phyloP scores from a whole-genome alignment of 2,113 vertebrate genomes.

The Phoenicopterus ruber region DNA sequence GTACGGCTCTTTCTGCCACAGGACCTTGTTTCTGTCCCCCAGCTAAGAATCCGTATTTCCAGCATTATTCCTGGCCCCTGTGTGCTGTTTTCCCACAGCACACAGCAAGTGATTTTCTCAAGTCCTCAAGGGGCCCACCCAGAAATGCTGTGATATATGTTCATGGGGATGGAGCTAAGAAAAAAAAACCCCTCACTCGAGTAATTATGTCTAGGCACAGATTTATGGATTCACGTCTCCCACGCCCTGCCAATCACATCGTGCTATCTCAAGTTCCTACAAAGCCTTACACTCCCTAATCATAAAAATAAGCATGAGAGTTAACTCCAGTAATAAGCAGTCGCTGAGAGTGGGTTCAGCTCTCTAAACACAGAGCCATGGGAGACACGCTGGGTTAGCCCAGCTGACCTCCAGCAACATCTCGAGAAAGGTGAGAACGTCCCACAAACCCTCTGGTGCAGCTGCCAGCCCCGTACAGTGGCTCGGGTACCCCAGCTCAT shows the following conservation, averaged over 20 bases:
- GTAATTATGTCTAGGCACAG: constrained; percentile 34
- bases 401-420: not conserved
- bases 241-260: constrained; percentile 39
- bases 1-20: not conserved
- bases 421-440: fast-evolving
- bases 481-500: not conserved
- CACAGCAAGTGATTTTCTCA: not conserved
- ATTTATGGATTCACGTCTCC: constrained; percentile 18
- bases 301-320: constrained; percentile 26
- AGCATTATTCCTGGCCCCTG: not conserved
- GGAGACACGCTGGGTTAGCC: not conserved
- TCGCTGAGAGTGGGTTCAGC: not conserved
- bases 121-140: not conserved
- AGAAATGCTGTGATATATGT: not conserved
- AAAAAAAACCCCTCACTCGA: not conserved
- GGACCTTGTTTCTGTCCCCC: not conserved
- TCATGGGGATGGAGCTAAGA: not conserved
- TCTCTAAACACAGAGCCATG: not conserved
- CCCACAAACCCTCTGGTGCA: not conserved
- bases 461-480: not conserved
- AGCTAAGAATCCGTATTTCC: not conserved
- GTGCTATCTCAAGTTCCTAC: not conserved
- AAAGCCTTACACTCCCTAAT: not conserved
- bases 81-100: not conserved
- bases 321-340: not conserved